A percentile compares a stretch with the other conserved stretches of the same genome.
phyloP scores from a whole-genome alignment of 2,113 vertebrate genomes.

The Syngnathus floridae region DNA sequence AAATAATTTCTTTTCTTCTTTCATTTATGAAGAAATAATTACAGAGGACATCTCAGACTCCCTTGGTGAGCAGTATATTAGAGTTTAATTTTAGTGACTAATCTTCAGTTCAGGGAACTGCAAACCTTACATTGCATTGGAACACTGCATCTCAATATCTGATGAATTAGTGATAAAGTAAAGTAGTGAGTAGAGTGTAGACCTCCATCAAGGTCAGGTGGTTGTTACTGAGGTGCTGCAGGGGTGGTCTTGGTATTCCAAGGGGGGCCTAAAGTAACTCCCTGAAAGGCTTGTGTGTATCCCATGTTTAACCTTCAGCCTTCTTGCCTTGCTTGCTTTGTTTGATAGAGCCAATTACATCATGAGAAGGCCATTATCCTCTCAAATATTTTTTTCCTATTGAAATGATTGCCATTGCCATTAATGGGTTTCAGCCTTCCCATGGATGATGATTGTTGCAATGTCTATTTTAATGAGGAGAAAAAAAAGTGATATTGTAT shows the following conservation, averaged over 20 bases:
- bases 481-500: no score
- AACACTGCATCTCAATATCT: conserved; percentile 23
- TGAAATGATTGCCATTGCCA: neutral
- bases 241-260: no score
- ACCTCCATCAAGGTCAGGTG: neutral
- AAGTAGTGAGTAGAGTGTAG: conserved; percentile 5
- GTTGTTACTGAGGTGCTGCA: no score
- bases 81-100: conserved; percentile 36
- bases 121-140: conserved; percentile 14
- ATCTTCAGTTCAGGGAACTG: conserved; percentile 19
- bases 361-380: no score
- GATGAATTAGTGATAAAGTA: conserved; percentile 16
- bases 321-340: no score
- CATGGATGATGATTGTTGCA: no score
- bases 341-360: no score
- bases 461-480: no score
- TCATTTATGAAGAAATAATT: conserved; percentile 35
- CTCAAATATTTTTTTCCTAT: neutral
- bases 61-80: conserved; percentile 25
- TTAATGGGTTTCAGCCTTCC: neutral
- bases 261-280: no score
- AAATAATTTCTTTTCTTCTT: conserved; percentile 29
- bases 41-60: conserved; percentile 29
- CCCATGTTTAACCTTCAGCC: no score
- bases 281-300: no score